Evolutionary conservation across 2,888 invertebrate species (phyloP).

Genomic region (Labia minor): DNA sequence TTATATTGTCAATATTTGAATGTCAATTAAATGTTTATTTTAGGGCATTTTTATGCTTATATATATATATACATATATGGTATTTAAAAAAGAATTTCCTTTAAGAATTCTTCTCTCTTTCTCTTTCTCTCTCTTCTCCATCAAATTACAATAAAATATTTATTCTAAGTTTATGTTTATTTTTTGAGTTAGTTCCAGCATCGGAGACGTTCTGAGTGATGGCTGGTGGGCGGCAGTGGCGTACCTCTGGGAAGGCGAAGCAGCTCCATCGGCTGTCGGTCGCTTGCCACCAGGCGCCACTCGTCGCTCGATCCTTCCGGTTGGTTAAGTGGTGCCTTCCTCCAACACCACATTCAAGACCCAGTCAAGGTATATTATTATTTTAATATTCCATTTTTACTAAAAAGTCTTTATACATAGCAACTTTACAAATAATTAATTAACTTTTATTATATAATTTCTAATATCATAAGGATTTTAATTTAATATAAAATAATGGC

Average conservation of each 20-base stretch:
- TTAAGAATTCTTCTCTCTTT: background rate
- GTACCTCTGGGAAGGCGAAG: conserved; percentile 43
- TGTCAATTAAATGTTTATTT: too few species aligned
- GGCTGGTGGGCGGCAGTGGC: conserved; percentile 1
- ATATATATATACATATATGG: too few species aligned
- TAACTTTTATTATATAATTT: background rate
- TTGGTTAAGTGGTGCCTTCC: conserved; percentile 28
- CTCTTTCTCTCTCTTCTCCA: background rate
- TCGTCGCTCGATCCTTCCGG: conserved; percentile 39
- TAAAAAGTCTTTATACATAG: too few species aligned
- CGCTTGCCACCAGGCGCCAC: conserved; percentile 52
- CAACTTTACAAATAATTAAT: too few species aligned
- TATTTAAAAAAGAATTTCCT: too few species aligned
- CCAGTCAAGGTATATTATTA: conserved; percentile 53
- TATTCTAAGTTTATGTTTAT: background rate
- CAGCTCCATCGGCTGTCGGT: conserved; percentile 55
- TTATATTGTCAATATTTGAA: too few species aligned
- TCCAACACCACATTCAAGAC: conserved; percentile 51
- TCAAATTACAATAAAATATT: background rate
- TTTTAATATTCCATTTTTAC: background rate
- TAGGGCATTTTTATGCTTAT: too few species aligned
- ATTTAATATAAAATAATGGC: too few species aligned
- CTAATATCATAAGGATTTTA: too few species aligned
- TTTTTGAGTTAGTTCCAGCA: background rate
- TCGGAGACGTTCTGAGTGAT: background rate